phyloP scores from a whole-genome alignment of 2,113 vertebrate genomes.

The Paratilapia polleni region DNA sequence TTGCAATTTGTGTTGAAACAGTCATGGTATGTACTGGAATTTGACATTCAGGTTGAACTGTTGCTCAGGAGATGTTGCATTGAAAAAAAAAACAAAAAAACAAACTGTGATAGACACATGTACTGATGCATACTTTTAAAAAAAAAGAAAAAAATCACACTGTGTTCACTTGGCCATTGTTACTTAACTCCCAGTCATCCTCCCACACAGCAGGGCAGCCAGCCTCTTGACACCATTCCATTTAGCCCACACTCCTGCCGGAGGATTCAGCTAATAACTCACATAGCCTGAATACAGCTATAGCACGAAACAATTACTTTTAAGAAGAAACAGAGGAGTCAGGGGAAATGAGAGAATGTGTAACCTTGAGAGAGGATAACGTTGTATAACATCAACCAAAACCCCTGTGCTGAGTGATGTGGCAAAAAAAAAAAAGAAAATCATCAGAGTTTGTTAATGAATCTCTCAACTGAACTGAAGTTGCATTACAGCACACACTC shows the following conservation, averaged over 20 bases:
- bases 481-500: conserved; percentile 50
- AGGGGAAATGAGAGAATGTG: conserved; percentile 58
- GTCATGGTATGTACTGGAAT: background rate
- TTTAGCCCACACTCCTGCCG: conserved; percentile 74
- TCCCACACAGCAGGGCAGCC: conserved; percentile 69
- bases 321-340: conserved; percentile 63
- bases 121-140: background rate
- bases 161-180: conserved; percentile 59
- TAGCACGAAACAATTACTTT: conserved; percentile 64
- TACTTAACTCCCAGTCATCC: conserved; percentile 70
- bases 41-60: conserved; percentile 18
- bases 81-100: conserved; percentile 3
- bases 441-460: conserved; percentile 55
- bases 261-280: conserved; percentile 72
- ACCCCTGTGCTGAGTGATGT: conserved; percentile 37
- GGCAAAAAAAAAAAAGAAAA: background rate
- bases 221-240: conserved; percentile 76
- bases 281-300: conserved; percentile 54
- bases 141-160: conserved; percentile 10
- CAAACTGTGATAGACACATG: background rate
- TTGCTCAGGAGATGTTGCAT: background rate
- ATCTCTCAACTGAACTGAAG: conserved; percentile 44
- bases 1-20: background rate
- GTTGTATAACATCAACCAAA: conserved; percentile 55
- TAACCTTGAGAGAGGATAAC: conserved; percentile 65